These are phyloP conservation scores for Brotogeris chrysoptera DNA, from an alignment of 2,797 vertebrate species.

Conservation along the genomic window DNA sequence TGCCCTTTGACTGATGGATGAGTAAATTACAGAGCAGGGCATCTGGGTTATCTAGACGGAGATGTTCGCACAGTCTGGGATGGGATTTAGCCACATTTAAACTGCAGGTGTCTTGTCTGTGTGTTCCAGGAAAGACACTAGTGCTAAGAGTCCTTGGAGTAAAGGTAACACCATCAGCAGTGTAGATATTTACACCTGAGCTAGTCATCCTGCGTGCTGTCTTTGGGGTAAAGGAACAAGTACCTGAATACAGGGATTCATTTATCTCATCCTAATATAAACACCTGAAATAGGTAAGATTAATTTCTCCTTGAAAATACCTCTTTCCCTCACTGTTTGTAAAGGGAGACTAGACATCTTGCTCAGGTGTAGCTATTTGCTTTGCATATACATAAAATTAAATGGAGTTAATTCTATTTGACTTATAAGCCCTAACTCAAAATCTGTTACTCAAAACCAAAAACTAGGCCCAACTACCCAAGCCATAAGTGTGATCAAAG, in stretches of 20 bases:
- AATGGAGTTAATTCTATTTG: background rate
- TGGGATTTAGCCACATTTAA: background rate
- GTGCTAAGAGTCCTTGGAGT: background rate
- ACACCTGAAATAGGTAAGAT: background rate
- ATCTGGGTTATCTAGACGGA: background rate
- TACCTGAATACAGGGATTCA: background rate
- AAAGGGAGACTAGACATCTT: background rate
- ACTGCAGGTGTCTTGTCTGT: background rate
- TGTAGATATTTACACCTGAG: background rate
- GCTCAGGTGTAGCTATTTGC: background rate
- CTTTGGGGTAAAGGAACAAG: background rate
- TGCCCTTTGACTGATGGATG: background rate
- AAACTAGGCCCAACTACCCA: background rate
- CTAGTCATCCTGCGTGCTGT: background rate
- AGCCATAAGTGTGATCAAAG: background rate
- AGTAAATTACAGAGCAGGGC: background rate
- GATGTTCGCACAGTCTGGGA: background rate
- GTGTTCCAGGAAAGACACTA: background rate
- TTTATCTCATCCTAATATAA: background rate
- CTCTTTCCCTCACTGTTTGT: background rate
- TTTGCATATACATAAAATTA: background rate
- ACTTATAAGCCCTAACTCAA: background rate
- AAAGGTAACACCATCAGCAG: rapidly evolving
- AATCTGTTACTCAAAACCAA: background rate
- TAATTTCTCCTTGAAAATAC: background rate